Percentiles rank a stretch among this genome's conserved stretches.
Evolutionary conservation across 2,797 vertebrate genomes (phyloP).

Genomic region (Danio aesculapii): DNA sequence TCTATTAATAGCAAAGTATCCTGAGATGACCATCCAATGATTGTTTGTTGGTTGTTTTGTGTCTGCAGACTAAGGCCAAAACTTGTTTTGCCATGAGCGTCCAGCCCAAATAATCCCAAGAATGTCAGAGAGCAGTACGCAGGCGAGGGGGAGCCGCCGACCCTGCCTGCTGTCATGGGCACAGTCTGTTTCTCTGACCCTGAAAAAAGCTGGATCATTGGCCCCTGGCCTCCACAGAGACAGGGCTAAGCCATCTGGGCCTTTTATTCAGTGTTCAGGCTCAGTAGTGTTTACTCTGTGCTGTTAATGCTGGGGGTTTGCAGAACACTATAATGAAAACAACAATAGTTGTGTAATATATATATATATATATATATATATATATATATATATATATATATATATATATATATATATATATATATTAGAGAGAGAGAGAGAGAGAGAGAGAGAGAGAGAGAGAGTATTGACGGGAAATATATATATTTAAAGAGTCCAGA

Average conservation of each 20-base stretch:
- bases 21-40: not conserved
- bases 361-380: too few relatives aligned
- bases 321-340: too few relatives aligned
- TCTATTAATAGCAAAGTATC: not conserved
- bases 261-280: not conserved
- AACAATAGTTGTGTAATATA: too few relatives aligned
- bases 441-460: too few relatives aligned
- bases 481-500: too few relatives aligned
- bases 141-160: conserved; percentile 1
- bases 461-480: too few relatives aligned
- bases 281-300: not conserved
- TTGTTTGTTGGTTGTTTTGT: conserved; percentile 14
- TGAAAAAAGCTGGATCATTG: conserved; percentile 42
- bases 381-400: too few relatives aligned
- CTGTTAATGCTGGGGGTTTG: not conserved
- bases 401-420: too few relatives aligned
- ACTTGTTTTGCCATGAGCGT: not conserved
- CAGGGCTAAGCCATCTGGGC: not conserved
- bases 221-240: conserved; percentile 14
- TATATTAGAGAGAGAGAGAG: too few relatives aligned
- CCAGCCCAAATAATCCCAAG: not conserved
- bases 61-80: conserved; percentile 25
- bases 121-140: conserved; percentile 34
- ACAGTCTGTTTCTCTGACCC: conserved; percentile 53
- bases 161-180: conserved; percentile 40